A percentile compares a stretch with the other conserved stretches of the same genome.
Evolutionary conservation across 2,113 vertebrate species (phyloP).

Genomic region (Ranitomeya variabilis): DNA sequence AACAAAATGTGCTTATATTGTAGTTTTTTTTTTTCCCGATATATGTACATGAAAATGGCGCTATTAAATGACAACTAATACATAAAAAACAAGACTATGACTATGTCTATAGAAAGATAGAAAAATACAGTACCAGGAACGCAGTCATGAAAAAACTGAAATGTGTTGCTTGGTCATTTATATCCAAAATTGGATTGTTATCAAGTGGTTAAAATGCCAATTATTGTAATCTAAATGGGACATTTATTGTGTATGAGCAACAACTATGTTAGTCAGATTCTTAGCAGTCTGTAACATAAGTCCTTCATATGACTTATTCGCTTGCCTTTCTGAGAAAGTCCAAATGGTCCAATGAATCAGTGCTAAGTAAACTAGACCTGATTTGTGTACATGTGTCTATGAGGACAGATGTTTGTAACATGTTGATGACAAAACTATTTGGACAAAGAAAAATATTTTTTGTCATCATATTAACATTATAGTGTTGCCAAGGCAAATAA

Average conservation of each 20-base stretch:
- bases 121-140: no score
- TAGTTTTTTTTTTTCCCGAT: no score
- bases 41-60: no score
- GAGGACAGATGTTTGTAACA: background rate
- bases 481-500: background rate
- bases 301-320: background rate
- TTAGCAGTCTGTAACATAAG: background rate
- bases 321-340: background rate
- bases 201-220: no score
- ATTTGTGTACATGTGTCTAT: background rate
- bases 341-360: background rate
- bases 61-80: no score
- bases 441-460: background rate
- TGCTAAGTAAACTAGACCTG: background rate
- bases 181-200: no score
- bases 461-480: constrained; percentile 6
- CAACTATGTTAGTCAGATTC: background rate
- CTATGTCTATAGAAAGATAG: no score
- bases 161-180: no score
- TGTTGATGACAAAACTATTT: constrained; percentile 3
- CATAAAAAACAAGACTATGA: no score
- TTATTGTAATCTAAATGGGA: no score
- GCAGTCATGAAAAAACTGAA: no score
- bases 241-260: background rate
- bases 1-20: no score